A percentile compares a stretch with the other conserved stretches of the same genome.
phyloP scores from a whole-genome alignment of 2,113 vertebrate species.

The Cynopterus brachyotis region DNA sequence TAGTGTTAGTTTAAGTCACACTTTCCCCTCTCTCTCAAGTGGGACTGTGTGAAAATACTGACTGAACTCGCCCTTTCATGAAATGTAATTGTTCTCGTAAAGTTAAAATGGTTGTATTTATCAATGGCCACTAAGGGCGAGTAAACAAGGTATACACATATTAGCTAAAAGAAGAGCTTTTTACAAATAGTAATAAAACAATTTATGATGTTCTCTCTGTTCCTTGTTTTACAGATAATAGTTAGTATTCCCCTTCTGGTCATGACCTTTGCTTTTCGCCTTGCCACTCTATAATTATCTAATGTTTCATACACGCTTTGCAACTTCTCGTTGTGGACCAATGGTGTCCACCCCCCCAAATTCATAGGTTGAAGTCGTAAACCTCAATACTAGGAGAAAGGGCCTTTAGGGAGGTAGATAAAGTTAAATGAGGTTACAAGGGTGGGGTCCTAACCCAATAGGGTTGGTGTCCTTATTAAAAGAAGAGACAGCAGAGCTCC shows the following conservation, averaged over 20 bases:
- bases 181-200: neutral
- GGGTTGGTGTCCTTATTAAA: neutral
- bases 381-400: neutral
- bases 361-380: neutral
- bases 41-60: neutral
- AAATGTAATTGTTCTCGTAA: neutral
- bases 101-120: neutral
- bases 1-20: neutral
- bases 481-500: neutral
- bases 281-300: neutral
- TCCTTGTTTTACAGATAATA: neutral
- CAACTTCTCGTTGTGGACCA: neutral
- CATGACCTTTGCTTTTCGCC: neutral
- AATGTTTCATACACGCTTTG: neutral
- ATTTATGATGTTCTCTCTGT: neutral
- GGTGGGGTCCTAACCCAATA: neutral
- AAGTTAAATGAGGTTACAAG: neutral
- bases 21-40: neutral
- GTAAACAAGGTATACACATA: neutral
- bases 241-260: neutral
- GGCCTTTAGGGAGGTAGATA: neutral
- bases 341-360: neutral
- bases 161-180: neutral
- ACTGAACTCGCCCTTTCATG: neutral
- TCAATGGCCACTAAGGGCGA: neutral